Percentiles rank a stretch among this genome's conserved stretches.
Conservation (phyloP, 2,797 vertebrate genomes). For the Pipistrellus pygmaeus region DNA sequence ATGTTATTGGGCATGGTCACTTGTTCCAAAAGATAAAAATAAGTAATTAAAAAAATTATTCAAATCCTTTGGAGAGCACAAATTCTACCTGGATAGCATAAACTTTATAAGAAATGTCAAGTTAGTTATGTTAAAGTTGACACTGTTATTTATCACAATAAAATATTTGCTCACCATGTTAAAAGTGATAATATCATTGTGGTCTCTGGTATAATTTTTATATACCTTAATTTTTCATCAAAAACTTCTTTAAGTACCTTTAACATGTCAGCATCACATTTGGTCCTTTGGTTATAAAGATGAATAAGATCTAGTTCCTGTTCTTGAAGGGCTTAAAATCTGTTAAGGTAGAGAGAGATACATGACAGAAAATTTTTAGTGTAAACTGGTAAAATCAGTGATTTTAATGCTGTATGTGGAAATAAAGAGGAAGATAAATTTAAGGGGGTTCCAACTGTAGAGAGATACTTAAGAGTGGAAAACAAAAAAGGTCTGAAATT, state of each 20-base stretch:
- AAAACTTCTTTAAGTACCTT: not conserved
- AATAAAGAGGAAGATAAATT: not conserved
- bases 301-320: not conserved
- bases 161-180: slow-evolving; percentile 12
- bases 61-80: not conserved
- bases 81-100: not conserved
- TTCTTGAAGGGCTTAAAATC: not conserved
- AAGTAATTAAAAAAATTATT: not conserved
- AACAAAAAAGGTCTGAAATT: not conserved
- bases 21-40: slow-evolving; percentile 8
- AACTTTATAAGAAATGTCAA: slow-evolving; percentile 2
- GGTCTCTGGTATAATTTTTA: not conserved
- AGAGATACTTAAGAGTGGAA: not conserved
- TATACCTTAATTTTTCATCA: not conserved
- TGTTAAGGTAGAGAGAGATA: not conserved
- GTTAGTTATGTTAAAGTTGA: slow-evolving; percentile 42
- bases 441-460: not conserved
- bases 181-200: not conserved
- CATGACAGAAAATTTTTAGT: not conserved
- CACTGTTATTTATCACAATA: not conserved
- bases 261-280: not conserved
- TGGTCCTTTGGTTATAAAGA: not conserved
- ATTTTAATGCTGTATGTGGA: not conserved
- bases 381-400: not conserved
- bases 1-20: not conserved